Evolutionary conservation across 2,797 vertebrate species (phyloP).

Genomic region (Danio choprae): DNA sequence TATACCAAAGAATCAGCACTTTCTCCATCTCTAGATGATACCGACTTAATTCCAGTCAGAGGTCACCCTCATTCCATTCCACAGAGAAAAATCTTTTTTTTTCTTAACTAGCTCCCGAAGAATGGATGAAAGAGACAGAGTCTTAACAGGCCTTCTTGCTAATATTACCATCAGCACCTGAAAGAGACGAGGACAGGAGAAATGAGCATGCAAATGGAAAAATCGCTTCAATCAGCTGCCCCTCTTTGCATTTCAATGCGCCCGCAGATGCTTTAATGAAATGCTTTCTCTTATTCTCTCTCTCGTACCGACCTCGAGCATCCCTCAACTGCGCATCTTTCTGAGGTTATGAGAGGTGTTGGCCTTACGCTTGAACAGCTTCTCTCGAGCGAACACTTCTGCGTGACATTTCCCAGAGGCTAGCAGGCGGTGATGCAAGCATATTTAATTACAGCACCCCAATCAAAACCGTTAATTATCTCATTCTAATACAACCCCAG

Average conservation of each 20-base stretch:
- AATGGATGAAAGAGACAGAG: slow-evolving; percentile 34
- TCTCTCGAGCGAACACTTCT: background rate
- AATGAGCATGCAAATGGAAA: slow-evolving; percentile 54
- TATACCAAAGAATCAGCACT: background rate
- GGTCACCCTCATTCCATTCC: slow-evolving; percentile 37
- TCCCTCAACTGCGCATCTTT: background rate
- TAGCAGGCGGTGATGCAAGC: slow-evolving; percentile 22
- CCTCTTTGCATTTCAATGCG: slow-evolving; percentile 46
- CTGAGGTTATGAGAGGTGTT: slow-evolving; percentile 21
- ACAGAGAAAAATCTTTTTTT: background rate
- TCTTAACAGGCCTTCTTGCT: slow-evolving; percentile 47
- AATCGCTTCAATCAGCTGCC: slow-evolving; percentile 45
- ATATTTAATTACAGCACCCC: slow-evolving; percentile 31
- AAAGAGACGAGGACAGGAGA: slow-evolving; percentile 37
- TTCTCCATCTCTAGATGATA: background rate
- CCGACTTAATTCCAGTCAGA: slow-evolving; percentile 11
- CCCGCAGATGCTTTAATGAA: slow-evolving; percentile 32
- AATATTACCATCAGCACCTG: slow-evolving; percentile 42
- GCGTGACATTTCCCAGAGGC: slow-evolving; percentile 37
- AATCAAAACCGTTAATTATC: slow-evolving; percentile 31
- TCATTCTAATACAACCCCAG: slow-evolving; percentile 25
- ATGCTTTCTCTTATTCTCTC: slow-evolving; percentile 12
- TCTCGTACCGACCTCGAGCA: slow-evolving; percentile 7
- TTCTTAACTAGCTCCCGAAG: slow-evolving; percentile 2
- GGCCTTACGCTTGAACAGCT: background rate